Conservation (phyloP, 2,797 vertebrate species). For the Adelosebastes latens region DNA sequence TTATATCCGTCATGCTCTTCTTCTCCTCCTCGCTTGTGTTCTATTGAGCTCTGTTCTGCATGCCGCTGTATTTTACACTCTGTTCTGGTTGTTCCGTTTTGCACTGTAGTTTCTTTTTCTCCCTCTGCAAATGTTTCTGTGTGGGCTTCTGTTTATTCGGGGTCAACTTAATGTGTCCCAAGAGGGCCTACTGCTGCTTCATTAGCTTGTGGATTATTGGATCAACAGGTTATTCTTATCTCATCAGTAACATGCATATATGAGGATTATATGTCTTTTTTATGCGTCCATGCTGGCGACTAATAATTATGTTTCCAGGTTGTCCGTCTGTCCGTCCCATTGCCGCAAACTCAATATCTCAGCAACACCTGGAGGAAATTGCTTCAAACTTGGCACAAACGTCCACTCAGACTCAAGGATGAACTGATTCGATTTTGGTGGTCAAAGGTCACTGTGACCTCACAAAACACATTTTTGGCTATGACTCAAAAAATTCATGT, state of each 20-base stretch:
- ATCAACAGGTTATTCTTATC: background rate
- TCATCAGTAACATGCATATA: background rate
- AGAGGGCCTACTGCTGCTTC: background rate
- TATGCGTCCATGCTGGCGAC: background rate
- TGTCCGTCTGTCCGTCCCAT: background rate
- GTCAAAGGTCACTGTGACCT: too few species aligned
- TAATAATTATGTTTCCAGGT: too few species aligned
- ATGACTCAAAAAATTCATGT: background rate
- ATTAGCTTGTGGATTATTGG: background rate
- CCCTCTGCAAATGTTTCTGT: background rate
- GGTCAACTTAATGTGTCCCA: slow-evolving; percentile 19
- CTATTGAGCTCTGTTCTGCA: background rate
- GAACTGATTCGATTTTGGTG: too few species aligned
- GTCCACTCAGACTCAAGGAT: too few species aligned
- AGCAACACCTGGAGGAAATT: background rate
- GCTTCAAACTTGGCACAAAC: background rate
- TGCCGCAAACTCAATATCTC: background rate
- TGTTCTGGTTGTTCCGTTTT: slow-evolving; percentile 9
- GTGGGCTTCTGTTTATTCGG: slow-evolving; percentile 1
- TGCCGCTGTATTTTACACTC: background rate
- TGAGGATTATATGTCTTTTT: background rate
- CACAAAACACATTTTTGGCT: background rate
- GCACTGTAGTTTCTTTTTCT: background rate
- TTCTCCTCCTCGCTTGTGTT: background rate
- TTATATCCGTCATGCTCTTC: slow-evolving; percentile 5